Base-by-base conservation (phyloP, 2,888 invertebrate genomes). In the Eilema caniola region DNA sequence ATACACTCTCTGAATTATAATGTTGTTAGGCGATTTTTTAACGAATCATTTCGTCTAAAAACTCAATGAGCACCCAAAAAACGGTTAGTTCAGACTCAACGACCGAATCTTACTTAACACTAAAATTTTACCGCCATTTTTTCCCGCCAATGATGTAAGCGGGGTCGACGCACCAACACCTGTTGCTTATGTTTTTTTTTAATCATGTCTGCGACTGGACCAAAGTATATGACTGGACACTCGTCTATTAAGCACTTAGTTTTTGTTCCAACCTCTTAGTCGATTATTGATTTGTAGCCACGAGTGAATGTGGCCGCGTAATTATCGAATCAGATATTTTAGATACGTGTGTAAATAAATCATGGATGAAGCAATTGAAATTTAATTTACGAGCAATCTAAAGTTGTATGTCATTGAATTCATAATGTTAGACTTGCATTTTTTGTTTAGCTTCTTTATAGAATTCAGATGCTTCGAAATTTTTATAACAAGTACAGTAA, bases 131-230 rank as follows among this genome's bases (percentile, higher is more conserved):
- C 84, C 83, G 84, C 73, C 83, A 83, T 90, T 92, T 92, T 92
- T 91, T 89, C 85, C 85, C 85, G 86, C 85, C 88, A 86, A 67
- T 93, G 91, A 92, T 90, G 91, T 91, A 90, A 92, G 85, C 86
- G 73, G 68, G 82, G 79, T 78, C 76, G 74, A 74, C 66, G 81
- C 69, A 79, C 82, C 72, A 76, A 88, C 90, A 91, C 91, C 92
- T 91, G 92, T 89, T 89, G 88, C 87, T 89, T 87, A 83, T 82
- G 81, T 80, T 82, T 81, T 80, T n/a, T 75, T 80, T 82, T 76
- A 77, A 82, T 79, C 75, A 72, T 83, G 85, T 85, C 83, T 81
- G 82, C 74, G 82, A 82, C 85, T 89, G n/a, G n/a, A n/a, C n/a
- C n/a, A n/a, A n/a, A n/a, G n/a, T n/a, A n/a, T n/a, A n/a, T n/a